Conservation (phyloP, 2,797 vertebrate genomes). For the Mallotus villosus region DNA sequence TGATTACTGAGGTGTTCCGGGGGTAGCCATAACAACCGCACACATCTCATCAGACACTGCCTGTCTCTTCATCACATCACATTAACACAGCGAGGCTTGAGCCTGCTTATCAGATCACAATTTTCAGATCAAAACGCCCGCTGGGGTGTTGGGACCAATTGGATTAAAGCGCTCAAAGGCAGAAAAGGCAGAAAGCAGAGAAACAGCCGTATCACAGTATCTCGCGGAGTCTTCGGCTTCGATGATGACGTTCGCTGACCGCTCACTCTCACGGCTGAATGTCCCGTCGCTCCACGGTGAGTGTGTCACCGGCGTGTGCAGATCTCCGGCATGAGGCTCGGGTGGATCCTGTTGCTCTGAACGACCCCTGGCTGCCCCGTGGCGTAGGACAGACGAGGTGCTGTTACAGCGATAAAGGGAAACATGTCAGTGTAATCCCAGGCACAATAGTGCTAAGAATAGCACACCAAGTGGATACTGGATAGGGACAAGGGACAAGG, state of each 20-base stretch:
- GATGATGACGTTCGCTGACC: no score
- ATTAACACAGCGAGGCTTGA: constrained; percentile 22
- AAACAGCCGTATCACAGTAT: no score
- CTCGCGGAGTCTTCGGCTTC: no score
- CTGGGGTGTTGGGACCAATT: neutral
- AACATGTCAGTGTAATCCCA: constrained; percentile 66
- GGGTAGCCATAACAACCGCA: constrained; percentile 38
- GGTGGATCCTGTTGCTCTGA: neutral
- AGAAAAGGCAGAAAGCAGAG: neutral
- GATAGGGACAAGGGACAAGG: constrained; percentile 57
- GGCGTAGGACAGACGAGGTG: constrained; percentile 24
- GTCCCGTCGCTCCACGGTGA: neutral
- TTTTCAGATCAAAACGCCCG: no score
- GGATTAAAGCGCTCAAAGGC: neutral
- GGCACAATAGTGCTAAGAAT: constrained; percentile 69
- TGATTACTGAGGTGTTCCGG: constrained; percentile 44
- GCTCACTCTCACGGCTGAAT: constrained; percentile 10
- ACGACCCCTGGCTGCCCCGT: constrained; percentile 24
- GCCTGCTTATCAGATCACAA: neutral
- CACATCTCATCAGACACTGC: constrained; percentile 23
- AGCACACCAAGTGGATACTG: constrained; percentile 69
- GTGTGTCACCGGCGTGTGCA: constrained; percentile 18
- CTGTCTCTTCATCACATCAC: constrained; percentile 25
- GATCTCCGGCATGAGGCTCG: neutral
- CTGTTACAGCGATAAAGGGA: constrained; percentile 40